A percentile compares a stretch with the other conserved stretches of the same genome.
These are phyloP conservation scores for Leucosticte australis DNA, from an alignment of 2,113 vertebrate species.

Conservation along the genomic window DNA sequence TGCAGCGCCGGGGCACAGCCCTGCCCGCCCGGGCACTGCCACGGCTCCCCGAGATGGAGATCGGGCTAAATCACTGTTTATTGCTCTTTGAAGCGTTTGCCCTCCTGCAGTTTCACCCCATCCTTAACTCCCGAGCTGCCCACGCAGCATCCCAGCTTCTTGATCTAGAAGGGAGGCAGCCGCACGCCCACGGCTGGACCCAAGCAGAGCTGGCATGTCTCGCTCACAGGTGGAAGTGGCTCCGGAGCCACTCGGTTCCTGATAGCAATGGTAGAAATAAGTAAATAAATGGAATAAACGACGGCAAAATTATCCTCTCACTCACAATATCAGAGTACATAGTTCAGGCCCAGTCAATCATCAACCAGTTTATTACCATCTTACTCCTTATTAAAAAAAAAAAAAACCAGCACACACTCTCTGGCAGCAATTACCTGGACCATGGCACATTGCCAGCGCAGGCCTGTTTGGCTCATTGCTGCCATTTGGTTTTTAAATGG, in stretches of 20 bases:
- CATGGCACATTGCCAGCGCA: rapidly evolving
- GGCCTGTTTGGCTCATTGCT: neutral
- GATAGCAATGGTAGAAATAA: neutral
- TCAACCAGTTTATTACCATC: slow-evolving; percentile 52
- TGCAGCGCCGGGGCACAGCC: neutral
- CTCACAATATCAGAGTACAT: slow-evolving; percentile 58
- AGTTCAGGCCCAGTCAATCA: slow-evolving; percentile 55
- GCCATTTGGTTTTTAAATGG: neutral
- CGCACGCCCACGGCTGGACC: neutral
- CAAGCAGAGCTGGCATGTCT: neutral
- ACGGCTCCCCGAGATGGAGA: neutral
- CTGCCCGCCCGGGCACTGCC: neutral
- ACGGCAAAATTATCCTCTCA: slow-evolving; percentile 14
- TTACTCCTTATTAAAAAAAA: slow-evolving; percentile 43
- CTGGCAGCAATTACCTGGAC: neutral
- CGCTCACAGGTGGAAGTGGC: neutral
- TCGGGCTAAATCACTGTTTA: neutral
- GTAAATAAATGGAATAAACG: neutral
- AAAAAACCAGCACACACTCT: neutral
- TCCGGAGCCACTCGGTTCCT: neutral
- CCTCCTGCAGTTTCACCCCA: neutral
- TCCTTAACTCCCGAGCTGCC: neutral
- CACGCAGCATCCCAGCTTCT: slow-evolving; percentile 16
- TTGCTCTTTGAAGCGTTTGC: neutral
- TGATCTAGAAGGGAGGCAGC: slow-evolving; percentile 26